Percentiles rank a stretch among this genome's conserved stretches.
Conservation (phyloP, 2,113 vertebrate species). For the Mus pahari region DNA sequence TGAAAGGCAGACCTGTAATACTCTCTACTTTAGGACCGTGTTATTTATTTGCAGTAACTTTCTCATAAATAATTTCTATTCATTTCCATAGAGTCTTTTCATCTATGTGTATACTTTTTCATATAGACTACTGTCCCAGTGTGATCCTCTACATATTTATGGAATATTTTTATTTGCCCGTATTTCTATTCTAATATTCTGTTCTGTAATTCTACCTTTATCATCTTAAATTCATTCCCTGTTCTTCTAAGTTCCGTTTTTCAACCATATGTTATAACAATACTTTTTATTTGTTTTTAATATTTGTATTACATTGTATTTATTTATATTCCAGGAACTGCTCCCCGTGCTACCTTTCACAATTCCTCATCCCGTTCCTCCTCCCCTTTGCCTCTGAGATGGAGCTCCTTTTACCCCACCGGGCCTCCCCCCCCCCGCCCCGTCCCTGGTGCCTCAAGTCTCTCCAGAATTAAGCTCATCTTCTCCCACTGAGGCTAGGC, state of each 20-base stretch:
- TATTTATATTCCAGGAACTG: no score
- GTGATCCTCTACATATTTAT: neutral
- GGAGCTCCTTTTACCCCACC: no score
- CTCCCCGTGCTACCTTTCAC: no score
- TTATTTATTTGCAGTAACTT: neutral
- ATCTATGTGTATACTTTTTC: neutral
- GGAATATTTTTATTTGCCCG: neutral
- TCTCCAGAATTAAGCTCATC: no score
- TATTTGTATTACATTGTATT: no score
- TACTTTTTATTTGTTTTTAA: no score
- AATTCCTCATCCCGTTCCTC: no score
- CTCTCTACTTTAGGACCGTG: neutral
- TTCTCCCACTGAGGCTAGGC: no score
- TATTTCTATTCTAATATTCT: neutral
- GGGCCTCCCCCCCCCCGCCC: no score
- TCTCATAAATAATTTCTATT: neutral
- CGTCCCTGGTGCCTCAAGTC: no score
- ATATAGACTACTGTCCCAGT: neutral
- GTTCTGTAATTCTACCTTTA: neutral
- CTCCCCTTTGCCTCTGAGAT: no score
- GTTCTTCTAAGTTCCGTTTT: neutral
- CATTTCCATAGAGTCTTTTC: neutral
- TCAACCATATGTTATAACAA: neutral
- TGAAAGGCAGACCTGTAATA: neutral
- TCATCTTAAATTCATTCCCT: neutral